Percentiles rank a stretch among this genome's conserved stretches.
These are phyloP conservation scores for Pandemis corylana DNA, from an alignment of 2,888 invertebrate species.

Conservation along the genomic window DNA sequence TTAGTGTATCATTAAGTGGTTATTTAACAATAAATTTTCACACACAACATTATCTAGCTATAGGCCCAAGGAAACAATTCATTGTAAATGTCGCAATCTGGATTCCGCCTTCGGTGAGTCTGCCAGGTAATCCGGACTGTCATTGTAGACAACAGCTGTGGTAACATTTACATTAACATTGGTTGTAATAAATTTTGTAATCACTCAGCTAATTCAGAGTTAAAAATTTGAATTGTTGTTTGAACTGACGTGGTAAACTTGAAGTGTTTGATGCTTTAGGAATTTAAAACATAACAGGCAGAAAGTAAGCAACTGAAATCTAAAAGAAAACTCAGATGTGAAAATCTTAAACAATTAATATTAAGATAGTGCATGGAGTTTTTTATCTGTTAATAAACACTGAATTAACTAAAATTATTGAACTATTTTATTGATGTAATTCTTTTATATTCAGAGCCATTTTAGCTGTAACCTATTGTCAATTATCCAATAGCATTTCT, in stretches of 20 bases:
- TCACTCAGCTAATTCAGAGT: slow-evolving; percentile 47
- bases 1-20: too few species aligned
- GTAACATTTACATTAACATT: slow-evolving; percentile 59
- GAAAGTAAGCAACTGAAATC: too few species aligned
- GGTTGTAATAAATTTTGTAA: slow-evolving; percentile 59
- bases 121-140: slow-evolving; percentile 29
- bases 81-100: slow-evolving; percentile 32
- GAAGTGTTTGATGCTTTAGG: neutral
- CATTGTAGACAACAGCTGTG: slow-evolving; percentile 54
- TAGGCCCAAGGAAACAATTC: slow-evolving; percentile 23
- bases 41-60: slow-evolving; percentile 11
- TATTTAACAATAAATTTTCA: neutral
- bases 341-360: too few species aligned
- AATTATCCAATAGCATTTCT: slow-evolving; percentile 40
- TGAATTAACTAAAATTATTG: too few species aligned
- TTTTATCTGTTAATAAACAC: too few species aligned
- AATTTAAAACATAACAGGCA: neutral
- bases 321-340: neutral
- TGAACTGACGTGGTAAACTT: neutral
- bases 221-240: slow-evolving; percentile 6
- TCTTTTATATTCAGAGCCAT: neutral
- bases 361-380: too few species aligned
- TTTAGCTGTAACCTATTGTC: neutral
- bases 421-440: too few species aligned
- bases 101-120: slow-evolving; percentile 22